Evolutionary conservation across 2,113 vertebrate species (phyloP), one percentile per base, ranked within the genome.

Genomic region (Macroglossus sobrinus): DNA sequence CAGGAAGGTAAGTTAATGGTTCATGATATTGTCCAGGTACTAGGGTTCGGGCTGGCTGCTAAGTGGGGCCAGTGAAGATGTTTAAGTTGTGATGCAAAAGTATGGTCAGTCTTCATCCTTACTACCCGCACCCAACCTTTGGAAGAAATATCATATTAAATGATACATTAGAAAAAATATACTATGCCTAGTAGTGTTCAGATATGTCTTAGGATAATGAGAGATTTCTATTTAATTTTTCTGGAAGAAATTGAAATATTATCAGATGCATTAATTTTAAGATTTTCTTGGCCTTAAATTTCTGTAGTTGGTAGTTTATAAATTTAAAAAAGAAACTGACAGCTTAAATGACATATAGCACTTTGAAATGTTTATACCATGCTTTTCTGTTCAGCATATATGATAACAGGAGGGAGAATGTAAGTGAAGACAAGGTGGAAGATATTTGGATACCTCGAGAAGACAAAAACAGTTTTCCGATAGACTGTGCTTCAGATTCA

Each of bases 401-500:
- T 92, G 96, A 94, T 95, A 98, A 97, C 91, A 93, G 69, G 94
- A 95, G 22, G 76, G 94, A 97, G 50, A 97, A 95, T 59, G 50
- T 45, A 75, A 93, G 66, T 57, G 97, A 97, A 84, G 97, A 98
- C 43, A 95, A 93, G 84, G 88, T 45, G 12, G 97, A 98, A 93
- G 98, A 79, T 76, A 98, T 98, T 97, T 97, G 90, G 30, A 66
- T 94, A 43, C 71, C 94, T 87, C 97, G 95, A 43, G 97, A 98
- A 61, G 96, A 97, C n/a, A 98, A 86, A 59, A 94, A 19, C n/a
- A 74, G 90, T 75, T 30, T 84, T 66, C 80, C 35, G 0, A 81
- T 94, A 74, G 98, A 98, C 69, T 95, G 98, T 74, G 93, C 96
- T 92, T 93, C 79, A 15, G 98, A 98, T 88, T 98, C 99, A 5